These are phyloP conservation scores for Pseudomyrmex sp. DNA, from an alignment of 1,140 invertebrate genomes.

Conservation along the genomic window DNA sequence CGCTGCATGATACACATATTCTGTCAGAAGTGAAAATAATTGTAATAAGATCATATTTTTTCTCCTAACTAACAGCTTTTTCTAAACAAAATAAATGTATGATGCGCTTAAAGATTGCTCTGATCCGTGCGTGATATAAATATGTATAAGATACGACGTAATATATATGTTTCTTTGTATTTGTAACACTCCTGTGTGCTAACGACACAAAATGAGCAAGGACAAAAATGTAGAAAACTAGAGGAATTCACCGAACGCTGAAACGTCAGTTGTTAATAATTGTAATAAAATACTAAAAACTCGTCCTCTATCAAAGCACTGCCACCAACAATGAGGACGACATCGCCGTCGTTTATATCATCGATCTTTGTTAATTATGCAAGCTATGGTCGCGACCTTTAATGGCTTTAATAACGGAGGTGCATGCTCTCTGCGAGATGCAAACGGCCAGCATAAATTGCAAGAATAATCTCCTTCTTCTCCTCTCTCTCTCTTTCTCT, in stretches of 20 bases:
- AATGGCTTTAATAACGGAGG: constrained; percentile 68
- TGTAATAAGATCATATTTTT: constrained; percentile 55
- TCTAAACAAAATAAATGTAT: background rate
- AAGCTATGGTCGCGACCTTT: constrained; percentile 65
- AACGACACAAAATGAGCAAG: background rate
- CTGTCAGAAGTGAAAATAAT: constrained; percentile 41
- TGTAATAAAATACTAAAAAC: constrained; percentile 55
- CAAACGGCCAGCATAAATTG: constrained; percentile 54
- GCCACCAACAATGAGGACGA: background rate
- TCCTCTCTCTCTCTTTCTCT: background rate
- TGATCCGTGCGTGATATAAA: constrained; percentile 28
- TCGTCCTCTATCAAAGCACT: constrained; percentile 42
- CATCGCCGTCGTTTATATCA: constrained; percentile 50
- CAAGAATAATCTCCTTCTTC: constrained; percentile 5
- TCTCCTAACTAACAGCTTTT: constrained; percentile 32
- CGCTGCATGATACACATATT: constrained; percentile 4
- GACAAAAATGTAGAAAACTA: background rate
- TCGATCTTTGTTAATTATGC: constrained; percentile 72
- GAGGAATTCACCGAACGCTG: background rate
- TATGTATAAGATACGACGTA: background rate
- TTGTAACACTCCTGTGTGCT: too few species aligned
- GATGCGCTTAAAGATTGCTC: constrained; percentile 5
- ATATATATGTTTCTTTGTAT: constrained; percentile 5
- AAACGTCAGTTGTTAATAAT: constrained; percentile 50
- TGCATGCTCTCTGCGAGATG: constrained; percentile 25